Conservation (phyloP, 2,888 invertebrate species). For the Eucera pruinosa region DNA sequence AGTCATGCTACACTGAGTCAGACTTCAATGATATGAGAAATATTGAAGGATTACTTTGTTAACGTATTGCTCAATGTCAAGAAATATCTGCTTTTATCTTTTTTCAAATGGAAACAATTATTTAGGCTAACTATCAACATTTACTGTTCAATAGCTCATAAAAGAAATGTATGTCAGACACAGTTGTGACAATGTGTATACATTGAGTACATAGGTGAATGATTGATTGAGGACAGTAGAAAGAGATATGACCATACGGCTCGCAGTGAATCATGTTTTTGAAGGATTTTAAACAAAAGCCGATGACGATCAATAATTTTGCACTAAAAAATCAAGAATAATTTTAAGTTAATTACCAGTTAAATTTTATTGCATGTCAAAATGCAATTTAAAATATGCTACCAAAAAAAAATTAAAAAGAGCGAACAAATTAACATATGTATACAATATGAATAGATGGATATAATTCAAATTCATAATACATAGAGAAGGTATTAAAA, state of each 20-base stretch:
- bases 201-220: constrained; percentile 5
- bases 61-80: constrained; percentile 12
- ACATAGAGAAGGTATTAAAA: neutral
- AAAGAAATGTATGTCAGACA: constrained; percentile 32
- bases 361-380: neutral
- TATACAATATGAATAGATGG: neutral
- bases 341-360: neutral
- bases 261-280: constrained; percentile 12
- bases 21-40: constrained; percentile 54
- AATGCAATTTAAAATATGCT: too few relatives aligned
- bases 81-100: neutral
- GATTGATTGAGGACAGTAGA: constrained; percentile 25
- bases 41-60: constrained; percentile 31
- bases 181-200: neutral
- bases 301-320: neutral
- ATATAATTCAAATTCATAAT: neutral
- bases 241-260: constrained; percentile 18
- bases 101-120: neutral
- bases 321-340: neutral
- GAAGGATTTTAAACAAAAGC: neutral
- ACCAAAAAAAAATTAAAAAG: too few relatives aligned
- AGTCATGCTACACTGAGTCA: constrained; percentile 67
- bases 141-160: too few relatives aligned
- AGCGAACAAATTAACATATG: too few relatives aligned
- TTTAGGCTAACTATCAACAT: too few relatives aligned